Base-by-base conservation (phyloP, 2,113 vertebrate genomes). In the Aegithalos caudatus region DNA sequence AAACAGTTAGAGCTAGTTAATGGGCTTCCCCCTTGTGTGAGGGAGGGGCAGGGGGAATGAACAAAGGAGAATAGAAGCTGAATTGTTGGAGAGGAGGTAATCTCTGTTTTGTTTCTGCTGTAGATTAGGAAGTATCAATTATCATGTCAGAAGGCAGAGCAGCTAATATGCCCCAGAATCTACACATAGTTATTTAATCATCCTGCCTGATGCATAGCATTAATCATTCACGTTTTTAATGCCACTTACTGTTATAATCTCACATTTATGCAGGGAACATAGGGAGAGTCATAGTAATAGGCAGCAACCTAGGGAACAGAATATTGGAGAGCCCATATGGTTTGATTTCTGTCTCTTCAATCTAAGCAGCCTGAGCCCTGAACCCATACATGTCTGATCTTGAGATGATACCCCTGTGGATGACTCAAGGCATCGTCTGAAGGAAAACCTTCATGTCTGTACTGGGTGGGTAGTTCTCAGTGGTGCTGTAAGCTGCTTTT, bases 121-220 rank as follows among this genome's bases (percentile, higher is more conserved):
- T 67, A 90, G 65, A 86, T 92, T 69, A 77, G 73, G 19, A 78
- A 60, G 79, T 58, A 92, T 96, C 70, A 86, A 48, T 90, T 90
- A 64, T 70, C 60, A 15, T 88, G 84, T 95, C 89, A 92, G 53
- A 79, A 95, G 61, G 62, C 12, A 5, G 62, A 89, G 76, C 83
- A 85, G 69, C 71, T 73, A 89, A 90, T 94, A 83, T 74, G 76
- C 37, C 76, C 27, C 54, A 57, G 82, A 61, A 94, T 95, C 91
- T 88, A 83, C 76, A 53, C 25, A 7, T 31, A 50, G 47, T 86
- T 95, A 71, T 62, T 95, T 93, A 95, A 95, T 96, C 90, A 87
- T 84, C 62, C 84, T 94, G 61, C 40, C 58, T 24, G 62, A 72
- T 95, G 62, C 24, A 12, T 42, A 89, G 45, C 73, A 87, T 97